These are phyloP conservation scores for Arbacia lixula DNA, from an alignment of 53 echinoderm and acorn worm species.

Conservation along the genomic window DNA sequence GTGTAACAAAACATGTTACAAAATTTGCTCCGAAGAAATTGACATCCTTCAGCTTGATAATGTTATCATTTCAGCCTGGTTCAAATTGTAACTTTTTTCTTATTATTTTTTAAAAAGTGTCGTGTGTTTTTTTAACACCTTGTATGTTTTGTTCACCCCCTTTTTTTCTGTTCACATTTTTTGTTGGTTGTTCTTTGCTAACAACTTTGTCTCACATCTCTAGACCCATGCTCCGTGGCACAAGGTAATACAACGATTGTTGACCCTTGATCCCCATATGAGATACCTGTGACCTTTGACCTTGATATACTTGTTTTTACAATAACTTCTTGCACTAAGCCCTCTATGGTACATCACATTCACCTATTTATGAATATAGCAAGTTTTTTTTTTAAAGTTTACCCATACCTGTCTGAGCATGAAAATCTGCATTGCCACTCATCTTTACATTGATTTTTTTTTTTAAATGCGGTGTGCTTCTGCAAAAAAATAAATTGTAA, in stretches of 20 bases:
- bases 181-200: constrained; percentile 53
- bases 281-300: constrained; percentile 47
- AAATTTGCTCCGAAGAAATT: too few species aligned
- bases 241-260: constrained; percentile 41
- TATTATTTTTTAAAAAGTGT: too few species aligned
- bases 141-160: background rate
- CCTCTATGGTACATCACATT: constrained; percentile 17
- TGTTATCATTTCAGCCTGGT: too few species aligned
- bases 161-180: constrained; percentile 21
- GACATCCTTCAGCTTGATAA: too few species aligned
- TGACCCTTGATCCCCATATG: constrained; percentile 30
- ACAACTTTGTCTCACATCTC: constrained; percentile 36
- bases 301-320: constrained; percentile 33
- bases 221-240: constrained; percentile 60
- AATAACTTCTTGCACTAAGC: constrained; percentile 7
- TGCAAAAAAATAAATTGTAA: too few species aligned
- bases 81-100: too few species aligned
- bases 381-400: background rate
- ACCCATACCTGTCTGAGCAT: background rate
- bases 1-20: too few species aligned
- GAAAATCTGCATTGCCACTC: too few species aligned
- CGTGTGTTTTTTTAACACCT: too few species aligned
- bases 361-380: constrained; percentile 6
- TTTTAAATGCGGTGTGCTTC: too few species aligned
- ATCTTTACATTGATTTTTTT: too few species aligned